A percentile compares a stretch with the other conserved stretches of the same genome.
phyloP scores from a whole-genome alignment of 2,797 vertebrate species.

The Mormyrops boulengeri region DNA sequence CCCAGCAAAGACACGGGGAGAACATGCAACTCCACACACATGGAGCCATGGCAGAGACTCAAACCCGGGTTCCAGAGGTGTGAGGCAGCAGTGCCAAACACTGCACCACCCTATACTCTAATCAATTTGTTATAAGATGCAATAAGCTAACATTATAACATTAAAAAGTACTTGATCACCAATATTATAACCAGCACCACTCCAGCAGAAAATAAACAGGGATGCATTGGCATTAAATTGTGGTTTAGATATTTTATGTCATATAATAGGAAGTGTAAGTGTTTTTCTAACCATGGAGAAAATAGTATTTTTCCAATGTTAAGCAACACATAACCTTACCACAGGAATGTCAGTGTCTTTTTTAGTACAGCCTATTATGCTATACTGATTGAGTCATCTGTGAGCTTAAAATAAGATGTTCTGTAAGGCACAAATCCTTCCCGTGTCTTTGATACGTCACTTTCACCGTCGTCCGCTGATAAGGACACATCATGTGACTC shows the following conservation, averaged over 20 bases:
- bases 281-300: background rate
- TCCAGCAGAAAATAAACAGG: background rate
- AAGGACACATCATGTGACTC: background rate
- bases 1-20: background rate
- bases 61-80: background rate
- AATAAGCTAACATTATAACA: background rate
- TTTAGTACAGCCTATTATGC: background rate
- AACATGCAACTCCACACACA: background rate
- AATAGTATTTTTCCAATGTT: background rate
- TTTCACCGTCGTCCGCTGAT: background rate
- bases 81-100: background rate
- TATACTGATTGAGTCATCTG: background rate
- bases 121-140: background rate
- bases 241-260: background rate
- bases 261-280: background rate
- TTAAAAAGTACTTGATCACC: background rate
- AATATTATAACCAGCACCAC: background rate
- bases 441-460: background rate
- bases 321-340: background rate
- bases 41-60: background rate
- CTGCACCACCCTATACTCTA: background rate
- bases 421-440: background rate
- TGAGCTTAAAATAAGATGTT: background rate
- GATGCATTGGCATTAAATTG: background rate
- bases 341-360: background rate